A percentile compares a stretch with the other conserved stretches of the same genome.
Conservation (phyloP, 2,113 vertebrate genomes). For the Menura novaehollandiae region DNA sequence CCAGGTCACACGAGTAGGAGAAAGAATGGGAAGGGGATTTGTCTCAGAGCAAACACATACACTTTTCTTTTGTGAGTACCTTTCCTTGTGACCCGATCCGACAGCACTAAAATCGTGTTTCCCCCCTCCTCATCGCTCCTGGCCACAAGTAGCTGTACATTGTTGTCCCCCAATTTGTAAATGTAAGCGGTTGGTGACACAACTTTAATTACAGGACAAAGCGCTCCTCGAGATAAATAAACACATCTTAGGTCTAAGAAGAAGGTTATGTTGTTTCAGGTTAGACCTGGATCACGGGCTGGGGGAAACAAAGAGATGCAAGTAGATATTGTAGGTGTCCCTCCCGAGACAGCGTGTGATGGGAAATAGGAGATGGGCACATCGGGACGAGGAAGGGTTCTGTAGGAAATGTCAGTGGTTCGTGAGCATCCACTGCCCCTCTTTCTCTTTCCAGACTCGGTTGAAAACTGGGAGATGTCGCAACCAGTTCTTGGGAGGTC, state of each 20-base stretch:
- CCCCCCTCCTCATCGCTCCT: neutral
- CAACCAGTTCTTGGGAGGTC: neutral
- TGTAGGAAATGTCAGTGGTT: neutral
- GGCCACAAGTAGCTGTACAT: neutral
- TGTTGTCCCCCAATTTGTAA: neutral
- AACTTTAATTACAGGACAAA: neutral
- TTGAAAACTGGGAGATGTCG: neutral
- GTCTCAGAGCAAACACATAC: neutral
- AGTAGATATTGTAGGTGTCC: neutral
- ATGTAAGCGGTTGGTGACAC: neutral
- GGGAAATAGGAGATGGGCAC: neutral
- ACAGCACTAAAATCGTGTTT: neutral
- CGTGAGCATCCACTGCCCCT: fast-evolving
- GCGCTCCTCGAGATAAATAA: neutral
- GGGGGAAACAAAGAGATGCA: neutral
- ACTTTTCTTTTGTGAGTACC: neutral
- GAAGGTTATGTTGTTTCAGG: neutral
- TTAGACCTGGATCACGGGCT: neutral
- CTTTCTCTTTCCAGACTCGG: neutral
- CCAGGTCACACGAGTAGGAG: conserved; percentile 39
- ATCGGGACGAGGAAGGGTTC: neutral
- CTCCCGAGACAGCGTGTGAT: neutral
- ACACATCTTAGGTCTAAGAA: neutral
- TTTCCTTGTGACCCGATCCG: neutral
- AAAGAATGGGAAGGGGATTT: conserved; percentile 54